Percentiles rank a stretch among this genome's conserved stretches.
Conservation (phyloP, 2,113 vertebrate species). For the Dicentrarchus labrax region DNA sequence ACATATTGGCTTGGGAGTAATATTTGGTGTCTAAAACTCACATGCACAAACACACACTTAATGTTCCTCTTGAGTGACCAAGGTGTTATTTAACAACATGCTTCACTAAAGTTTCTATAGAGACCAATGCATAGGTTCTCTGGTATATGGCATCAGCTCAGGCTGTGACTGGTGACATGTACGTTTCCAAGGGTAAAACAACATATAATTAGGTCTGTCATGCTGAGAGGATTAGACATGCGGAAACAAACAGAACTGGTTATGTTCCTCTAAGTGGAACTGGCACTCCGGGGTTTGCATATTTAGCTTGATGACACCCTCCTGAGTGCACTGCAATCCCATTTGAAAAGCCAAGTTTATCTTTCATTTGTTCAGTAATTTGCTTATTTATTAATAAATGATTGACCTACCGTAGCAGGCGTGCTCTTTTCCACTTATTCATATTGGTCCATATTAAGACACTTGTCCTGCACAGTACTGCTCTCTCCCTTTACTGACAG, state of each 20-base stretch:
- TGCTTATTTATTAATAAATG: neutral
- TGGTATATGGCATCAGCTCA: constrained; percentile 15
- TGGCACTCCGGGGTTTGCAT: constrained; percentile 22
- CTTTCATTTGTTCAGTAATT: neutral
- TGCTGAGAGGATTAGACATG: constrained; percentile 56
- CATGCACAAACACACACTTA: neutral
- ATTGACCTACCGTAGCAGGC: neutral
- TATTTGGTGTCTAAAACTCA: neutral
- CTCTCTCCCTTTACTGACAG: neutral
- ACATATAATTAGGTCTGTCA: constrained; percentile 69
- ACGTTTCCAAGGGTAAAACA: constrained; percentile 58
- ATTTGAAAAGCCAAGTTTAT: neutral
- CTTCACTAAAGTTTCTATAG: constrained; percentile 73
- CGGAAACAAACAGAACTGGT: constrained; percentile 48
- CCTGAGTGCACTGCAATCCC: neutral
- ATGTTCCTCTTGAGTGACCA: constrained; percentile 9
- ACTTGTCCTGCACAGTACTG: neutral
- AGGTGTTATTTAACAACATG: constrained; percentile 39
- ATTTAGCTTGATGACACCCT: constrained; percentile 23
- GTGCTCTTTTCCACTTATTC: neutral
- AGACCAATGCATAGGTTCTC: constrained; percentile 52
- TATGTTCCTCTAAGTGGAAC: constrained; percentile 40
- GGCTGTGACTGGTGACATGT: constrained; percentile 56
- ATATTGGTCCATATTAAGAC: neutral
- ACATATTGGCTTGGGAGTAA: constrained; percentile 29